Conservation (phyloP, 2,113 vertebrate genomes). For the Engystomops pustulosus region DNA sequence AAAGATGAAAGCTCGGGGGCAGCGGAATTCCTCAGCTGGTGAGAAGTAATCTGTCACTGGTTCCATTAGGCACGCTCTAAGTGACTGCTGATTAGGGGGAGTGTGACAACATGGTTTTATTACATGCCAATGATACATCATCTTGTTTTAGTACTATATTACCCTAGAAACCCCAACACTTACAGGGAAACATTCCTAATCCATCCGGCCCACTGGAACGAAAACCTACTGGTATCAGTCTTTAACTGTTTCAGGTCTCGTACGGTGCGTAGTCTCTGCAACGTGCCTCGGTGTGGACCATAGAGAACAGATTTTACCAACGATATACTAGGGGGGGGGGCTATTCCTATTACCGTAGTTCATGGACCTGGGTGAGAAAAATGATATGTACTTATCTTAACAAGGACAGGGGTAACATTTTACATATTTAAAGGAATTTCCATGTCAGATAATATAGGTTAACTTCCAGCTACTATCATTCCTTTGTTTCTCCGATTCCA, state of each 20-base stretch:
- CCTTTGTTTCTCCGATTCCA: too few relatives aligned
- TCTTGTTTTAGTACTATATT: slow-evolving; percentile 65
- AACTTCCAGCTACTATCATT: too few relatives aligned
- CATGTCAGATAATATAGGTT: too few relatives aligned
- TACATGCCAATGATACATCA: slow-evolving; percentile 67
- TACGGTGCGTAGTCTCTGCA: neutral
- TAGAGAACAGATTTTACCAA: neutral
- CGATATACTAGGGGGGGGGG: too few relatives aligned
- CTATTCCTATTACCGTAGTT: too few relatives aligned
- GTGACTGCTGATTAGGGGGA: slow-evolving; percentile 65
- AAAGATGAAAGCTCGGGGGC: slow-evolving; percentile 24
- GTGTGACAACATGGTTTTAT: slow-evolving; percentile 68
- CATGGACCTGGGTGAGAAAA: too few relatives aligned
- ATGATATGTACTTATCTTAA: too few relatives aligned
- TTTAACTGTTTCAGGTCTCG: slow-evolving; percentile 22
- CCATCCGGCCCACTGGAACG: slow-evolving; percentile 48
- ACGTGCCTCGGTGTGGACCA: neutral
- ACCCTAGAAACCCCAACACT: neutral
- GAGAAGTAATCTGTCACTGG: slow-evolving; percentile 66
- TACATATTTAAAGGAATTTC: too few relatives aligned
- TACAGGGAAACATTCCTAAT: slow-evolving; percentile 59
- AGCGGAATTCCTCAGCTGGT: slow-evolving; percentile 19
- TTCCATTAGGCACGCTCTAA: slow-evolving; percentile 68
- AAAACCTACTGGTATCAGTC: slow-evolving; percentile 23
- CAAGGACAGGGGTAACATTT: too few relatives aligned